Evolutionary conservation across 2,797 vertebrate species (phyloP), one percentile per base, ranked within the genome.

Genomic region (Myoxocephalus aenaeus): DNA sequence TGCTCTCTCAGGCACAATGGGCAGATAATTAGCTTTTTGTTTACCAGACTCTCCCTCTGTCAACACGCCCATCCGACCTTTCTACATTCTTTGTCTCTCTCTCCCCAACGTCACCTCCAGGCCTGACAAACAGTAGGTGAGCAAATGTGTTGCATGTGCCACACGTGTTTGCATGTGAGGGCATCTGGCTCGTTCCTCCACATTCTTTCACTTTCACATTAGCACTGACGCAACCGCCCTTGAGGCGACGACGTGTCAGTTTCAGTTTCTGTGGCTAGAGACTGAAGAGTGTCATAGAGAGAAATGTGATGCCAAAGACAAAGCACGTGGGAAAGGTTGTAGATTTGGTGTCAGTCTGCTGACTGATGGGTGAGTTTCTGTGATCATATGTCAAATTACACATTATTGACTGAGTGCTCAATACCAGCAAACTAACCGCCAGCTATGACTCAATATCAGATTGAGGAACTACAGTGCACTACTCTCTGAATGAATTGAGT

Each of bases 131-230:
- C 71, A 29, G 12, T 11, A 18, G 29, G 54, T 64, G 36, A 66
- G 29, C 36, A 29, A 56, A 73, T 7, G 20, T 51, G 58, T 0
- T 73, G 22, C 66, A 18, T 22, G 64, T 48, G 38, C 59, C 12
- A 25, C 69, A 25, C 51, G 40, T 14, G n/a, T 77, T 27, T 44
- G 44, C 11, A 3, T 46, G 75, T 3, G 6, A 65, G n/a, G n/a
- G 53, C 4, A n/a, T 29, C 9, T 46, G 54, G 13, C 56, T 46
- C 27, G 34, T 72, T 70, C 66, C 58, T 72, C 51, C 15, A 22
- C 32, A 29, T n/a, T 58, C 53, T 89, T 87, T 88, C 70, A 90
- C 77, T 90, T 91, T 91, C 81, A 82, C 79, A 79, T 53, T 64
- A 34, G 53, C 61, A n/a, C 22, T 25, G 42, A 40, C 58, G 50